Evolutionary conservation across 2,888 invertebrate genomes (phyloP).

Genomic region (Drosophila quinaria): DNA sequence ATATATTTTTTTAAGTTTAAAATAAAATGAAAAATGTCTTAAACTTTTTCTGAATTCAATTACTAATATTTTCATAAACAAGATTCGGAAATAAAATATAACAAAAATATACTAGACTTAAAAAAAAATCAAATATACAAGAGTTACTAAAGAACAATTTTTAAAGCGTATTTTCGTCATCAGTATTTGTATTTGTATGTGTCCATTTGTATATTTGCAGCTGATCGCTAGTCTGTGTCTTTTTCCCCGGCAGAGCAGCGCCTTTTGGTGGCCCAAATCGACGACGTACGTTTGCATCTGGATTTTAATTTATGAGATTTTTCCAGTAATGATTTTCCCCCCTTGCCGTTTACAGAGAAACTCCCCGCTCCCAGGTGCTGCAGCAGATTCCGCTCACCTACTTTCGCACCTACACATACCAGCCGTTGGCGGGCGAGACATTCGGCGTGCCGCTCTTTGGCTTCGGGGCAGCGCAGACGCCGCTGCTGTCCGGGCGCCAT

Average conservation of each 20-base stretch:
- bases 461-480: slow-evolving; percentile 73
- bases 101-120: no score
- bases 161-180: no score
- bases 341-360: slow-evolving; percentile 53
- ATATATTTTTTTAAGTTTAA: no score
- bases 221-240: slow-evolving; percentile 36
- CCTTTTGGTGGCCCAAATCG: slow-evolving; percentile 80
- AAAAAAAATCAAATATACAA: no score
- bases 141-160: no score
- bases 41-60: no score
- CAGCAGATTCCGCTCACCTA: slow-evolving; percentile 85
- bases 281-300: slow-evolving; percentile 72
- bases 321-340: background rate
- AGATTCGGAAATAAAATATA: no score
- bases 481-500: slow-evolving; percentile 65
- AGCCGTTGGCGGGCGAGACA: slow-evolving; percentile 77
- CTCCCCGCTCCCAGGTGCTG: slow-evolving; percentile 64
- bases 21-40: no score
- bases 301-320: no score
- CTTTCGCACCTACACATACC: slow-evolving; percentile 85
- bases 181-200: background rate
- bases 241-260: slow-evolving; percentile 36
- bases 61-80: no score
- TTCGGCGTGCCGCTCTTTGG: slow-evolving; percentile 78
- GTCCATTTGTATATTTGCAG: slow-evolving; percentile 31